Conservation (phyloP, 2,888 invertebrate genomes). For the Scrobipalpa costella region DNA sequence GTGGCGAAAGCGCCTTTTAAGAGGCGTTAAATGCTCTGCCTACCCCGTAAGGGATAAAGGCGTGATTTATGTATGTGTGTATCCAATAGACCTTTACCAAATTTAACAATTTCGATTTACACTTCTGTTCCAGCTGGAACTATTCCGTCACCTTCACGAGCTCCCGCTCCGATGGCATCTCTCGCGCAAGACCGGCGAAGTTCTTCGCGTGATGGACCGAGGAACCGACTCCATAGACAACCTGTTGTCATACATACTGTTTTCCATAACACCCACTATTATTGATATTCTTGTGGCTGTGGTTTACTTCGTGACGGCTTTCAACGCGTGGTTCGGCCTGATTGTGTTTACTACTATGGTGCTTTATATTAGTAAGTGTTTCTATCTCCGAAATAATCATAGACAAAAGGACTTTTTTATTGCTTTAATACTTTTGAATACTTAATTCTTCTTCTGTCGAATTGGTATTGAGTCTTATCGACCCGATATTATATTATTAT, state of each 20-base stretch:
- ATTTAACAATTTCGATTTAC: background rate
- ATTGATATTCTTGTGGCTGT: conserved; percentile 96
- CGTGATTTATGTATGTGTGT: too few relatives aligned
- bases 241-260: conserved; percentile 94
- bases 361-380: conserved; percentile 91
- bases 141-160: conserved; percentile 93
- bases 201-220: conserved; percentile 97
- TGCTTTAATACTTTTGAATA: too few relatives aligned
- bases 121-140: conserved; percentile 84
- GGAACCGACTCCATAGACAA: conserved; percentile 98
- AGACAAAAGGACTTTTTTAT: too few relatives aligned
- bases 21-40: too few relatives aligned
- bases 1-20: too few relatives aligned
- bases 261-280: conserved; percentile 96
- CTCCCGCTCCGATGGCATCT: conserved; percentile 97
- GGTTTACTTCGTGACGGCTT: conserved; percentile 91
- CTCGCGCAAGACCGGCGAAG: conserved; percentile 97
- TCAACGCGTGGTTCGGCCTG: conserved; percentile 96
- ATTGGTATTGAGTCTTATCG: too few relatives aligned
- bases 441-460: too few relatives aligned
- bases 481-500: too few relatives aligned
- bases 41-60: too few relatives aligned
- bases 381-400: too few relatives aligned
- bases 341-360: conserved; percentile 97
- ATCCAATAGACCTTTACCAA: too few relatives aligned